Conservation (phyloP, 2,113 vertebrate species). For the Eolophus roseicapilla region DNA sequence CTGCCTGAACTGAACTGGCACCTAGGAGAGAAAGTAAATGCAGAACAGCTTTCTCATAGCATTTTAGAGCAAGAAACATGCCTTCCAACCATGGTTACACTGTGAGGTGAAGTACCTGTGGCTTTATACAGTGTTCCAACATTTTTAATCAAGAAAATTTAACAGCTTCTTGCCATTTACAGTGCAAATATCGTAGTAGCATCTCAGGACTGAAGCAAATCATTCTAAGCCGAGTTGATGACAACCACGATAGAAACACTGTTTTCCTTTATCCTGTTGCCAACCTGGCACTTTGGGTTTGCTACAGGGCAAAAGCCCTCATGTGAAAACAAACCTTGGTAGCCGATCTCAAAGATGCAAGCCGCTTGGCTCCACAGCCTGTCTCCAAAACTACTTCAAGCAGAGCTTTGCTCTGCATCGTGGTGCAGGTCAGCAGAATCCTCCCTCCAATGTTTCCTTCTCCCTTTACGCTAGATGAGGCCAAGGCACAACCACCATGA, state of each 20-base stretch:
- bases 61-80: not conserved
- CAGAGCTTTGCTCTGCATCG: not conserved
- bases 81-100: not conserved
- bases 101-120: not conserved
- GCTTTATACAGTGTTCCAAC: not conserved
- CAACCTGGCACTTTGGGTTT: not conserved
- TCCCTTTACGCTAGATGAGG: not conserved
- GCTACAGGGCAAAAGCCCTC: not conserved
- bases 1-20: not conserved
- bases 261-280: not conserved
- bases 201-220: not conserved
- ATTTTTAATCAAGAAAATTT: not conserved
- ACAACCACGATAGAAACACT: accelerated
- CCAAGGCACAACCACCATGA: not conserved
- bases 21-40: not conserved
- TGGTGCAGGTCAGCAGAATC: not conserved
- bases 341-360: not conserved
- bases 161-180: not conserved
- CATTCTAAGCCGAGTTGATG: not conserved
- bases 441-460: accelerated
- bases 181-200: not conserved
- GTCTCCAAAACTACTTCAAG: not conserved
- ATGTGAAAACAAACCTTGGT: not conserved
- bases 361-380: not conserved
- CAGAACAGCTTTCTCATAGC: not conserved